Base-by-base conservation (phyloP, 2,888 invertebrate species). In the Seira ritae region DNA sequence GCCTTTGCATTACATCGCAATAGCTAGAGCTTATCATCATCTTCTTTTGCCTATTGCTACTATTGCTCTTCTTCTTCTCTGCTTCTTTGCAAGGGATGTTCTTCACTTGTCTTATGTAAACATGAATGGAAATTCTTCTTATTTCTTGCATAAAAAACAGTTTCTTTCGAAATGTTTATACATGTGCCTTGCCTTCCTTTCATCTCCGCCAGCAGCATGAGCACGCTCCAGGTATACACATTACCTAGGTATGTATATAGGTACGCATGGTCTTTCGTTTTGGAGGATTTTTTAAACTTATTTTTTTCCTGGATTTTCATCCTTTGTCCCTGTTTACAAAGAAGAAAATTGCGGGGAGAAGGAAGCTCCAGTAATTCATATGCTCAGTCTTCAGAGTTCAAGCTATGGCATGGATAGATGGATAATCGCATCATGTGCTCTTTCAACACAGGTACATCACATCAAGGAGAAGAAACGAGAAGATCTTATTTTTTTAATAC, bases 31-130 rank as follows among this genome's bases (percentile, higher is more conserved):
- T 42, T 42, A 42, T 42, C 42, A 42, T 12, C 42, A 42, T 42
- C 42, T 4, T 42, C 42, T 42, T 42, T 42, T n/a, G n/a, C n/a
- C n/a, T n/a, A n/a, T n/a, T n/a, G n/a, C n/a, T n/a, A n/a, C n/a
- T n/a, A n/a, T n/a, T n/a, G n/a, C n/a, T n/a, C n/a, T n/a, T n/a
- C n/a, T n/a, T n/a, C n/a, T n/a, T n/a, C n/a, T n/a, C n/a, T n/a
- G n/a, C n/a, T n/a, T n/a, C n/a, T n/a, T n/a, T n/a, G n/a, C n/a
- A n/a, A n/a, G 73, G 67, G 73, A 73, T 80, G 68, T 10, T 68
- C 68, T 42, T 42, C 42, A 42, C 42, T 72, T 67, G 73, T 73
- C 80, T 73, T 73, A 20, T 55, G 80, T 73, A 80, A 80, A 80
- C 80, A 80, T 23, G 24, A n/a, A n/a, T n/a, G n/a, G n/a, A n/a